A percentile compares a stretch with the other conserved stretches of the same genome.
These are phyloP conservation scores for Temnothorax unifasciatus DNA, from an alignment of 2,888 invertebrate genomes.

Conservation along the genomic window DNA sequence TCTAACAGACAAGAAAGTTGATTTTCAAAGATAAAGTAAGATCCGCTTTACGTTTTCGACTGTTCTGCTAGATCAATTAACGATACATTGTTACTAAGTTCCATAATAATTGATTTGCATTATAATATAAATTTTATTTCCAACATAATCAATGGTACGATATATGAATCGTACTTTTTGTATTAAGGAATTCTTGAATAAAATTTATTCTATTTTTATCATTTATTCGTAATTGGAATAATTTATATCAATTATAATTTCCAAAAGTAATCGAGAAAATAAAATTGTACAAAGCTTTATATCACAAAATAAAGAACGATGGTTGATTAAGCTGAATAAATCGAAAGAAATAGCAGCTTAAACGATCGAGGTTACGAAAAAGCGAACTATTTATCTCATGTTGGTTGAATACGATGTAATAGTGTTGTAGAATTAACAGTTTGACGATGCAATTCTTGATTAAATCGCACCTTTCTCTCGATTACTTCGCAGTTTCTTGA, in stretches of 20 bases:
- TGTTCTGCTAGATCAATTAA: slow-evolving; percentile 26
- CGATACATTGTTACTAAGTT: background rate
- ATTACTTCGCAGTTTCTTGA: slow-evolving; percentile 14
- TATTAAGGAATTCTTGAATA: background rate
- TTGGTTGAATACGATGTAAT: slow-evolving; percentile 36
- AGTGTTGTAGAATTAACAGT: slow-evolving; percentile 18
- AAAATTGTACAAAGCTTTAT: background rate
- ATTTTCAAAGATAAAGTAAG: slow-evolving; percentile 45
- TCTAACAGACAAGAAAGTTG: slow-evolving; percentile 28
- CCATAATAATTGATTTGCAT: background rate
- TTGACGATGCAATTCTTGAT: slow-evolving; percentile 29
- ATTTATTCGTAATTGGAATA: background rate
- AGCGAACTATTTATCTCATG: background rate
- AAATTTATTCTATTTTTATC: background rate
- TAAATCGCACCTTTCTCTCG: slow-evolving; percentile 21
- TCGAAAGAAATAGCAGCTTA: background rate
- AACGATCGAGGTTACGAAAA: background rate
- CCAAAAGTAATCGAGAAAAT: background rate
- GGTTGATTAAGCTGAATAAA: background rate
- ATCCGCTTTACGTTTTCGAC: slow-evolving; percentile 38
- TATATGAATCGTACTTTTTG: background rate
- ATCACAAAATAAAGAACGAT: background rate
- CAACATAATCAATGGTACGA: background rate
- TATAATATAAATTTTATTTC: slow-evolving; percentile 1
- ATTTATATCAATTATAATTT: background rate